Evolutionary conservation across 2,113 vertebrate species (phyloP).

Genomic region (Solea solea): DNA sequence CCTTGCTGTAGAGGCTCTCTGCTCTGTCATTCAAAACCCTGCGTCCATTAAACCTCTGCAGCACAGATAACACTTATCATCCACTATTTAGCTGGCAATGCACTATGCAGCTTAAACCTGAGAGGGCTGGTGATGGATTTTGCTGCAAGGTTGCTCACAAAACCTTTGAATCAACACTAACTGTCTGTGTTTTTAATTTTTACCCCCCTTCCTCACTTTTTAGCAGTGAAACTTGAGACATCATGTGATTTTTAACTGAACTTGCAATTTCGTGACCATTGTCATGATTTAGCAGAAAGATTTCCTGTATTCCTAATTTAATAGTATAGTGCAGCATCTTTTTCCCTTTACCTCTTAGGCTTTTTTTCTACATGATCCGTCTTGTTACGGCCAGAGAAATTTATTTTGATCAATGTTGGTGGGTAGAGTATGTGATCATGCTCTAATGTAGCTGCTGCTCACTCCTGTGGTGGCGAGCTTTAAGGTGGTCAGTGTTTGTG

Average conservation of each 20-base stretch:
- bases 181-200: background rate
- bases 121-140: constrained; percentile 49
- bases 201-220: background rate
- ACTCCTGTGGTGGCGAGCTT: constrained; percentile 7
- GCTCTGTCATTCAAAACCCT: constrained; percentile 66
- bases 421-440: background rate
- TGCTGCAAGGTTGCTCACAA: constrained; percentile 56
- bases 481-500: constrained; percentile 39
- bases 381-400: background rate
- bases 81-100: constrained; percentile 63
- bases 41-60: constrained; percentile 50
- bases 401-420: background rate
- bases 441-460: background rate
- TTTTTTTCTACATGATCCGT: constrained; percentile 7
- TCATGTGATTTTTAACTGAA: constrained; percentile 7
- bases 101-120: constrained; percentile 59
- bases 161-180: constrained; percentile 59
- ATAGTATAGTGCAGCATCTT: background rate
- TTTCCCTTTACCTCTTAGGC: constrained; percentile 6
- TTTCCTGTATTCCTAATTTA: constrained; percentile 30
- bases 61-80: constrained; percentile 44
- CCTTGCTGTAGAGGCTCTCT: constrained; percentile 40
- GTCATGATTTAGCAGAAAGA: background rate
- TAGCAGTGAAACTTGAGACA: constrained; percentile 42
- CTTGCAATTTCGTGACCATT: background rate